phyloP scores from a whole-genome alignment of 2,888 invertebrate species.

The Ceratothoa steindachneri region DNA sequence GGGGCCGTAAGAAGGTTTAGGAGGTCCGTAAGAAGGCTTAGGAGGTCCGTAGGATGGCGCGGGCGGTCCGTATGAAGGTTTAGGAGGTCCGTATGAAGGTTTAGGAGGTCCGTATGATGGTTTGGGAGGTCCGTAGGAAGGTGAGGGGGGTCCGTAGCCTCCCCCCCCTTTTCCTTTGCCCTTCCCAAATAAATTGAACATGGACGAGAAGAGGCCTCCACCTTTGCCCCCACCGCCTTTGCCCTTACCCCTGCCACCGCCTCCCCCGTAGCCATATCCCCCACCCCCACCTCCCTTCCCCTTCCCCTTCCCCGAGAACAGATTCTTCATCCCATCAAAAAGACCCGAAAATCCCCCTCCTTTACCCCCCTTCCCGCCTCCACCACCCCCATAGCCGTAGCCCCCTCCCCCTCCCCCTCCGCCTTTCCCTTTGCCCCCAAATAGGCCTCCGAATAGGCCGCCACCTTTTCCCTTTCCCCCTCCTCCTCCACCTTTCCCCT shows the following conservation, averaged over 20 bases:
- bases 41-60: background rate
- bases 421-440: conserved; percentile 1
- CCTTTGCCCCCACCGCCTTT: background rate
- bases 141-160: background rate
- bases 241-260: background rate
- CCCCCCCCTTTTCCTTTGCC: background rate
- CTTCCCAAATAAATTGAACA: background rate
- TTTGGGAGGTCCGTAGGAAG: background rate
- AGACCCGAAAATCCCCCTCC: background rate
- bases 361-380: background rate
- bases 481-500: conserved; percentile 13
- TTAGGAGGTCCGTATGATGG: background rate
- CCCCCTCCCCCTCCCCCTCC: conserved; percentile 1
- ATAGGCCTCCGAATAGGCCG: background rate
- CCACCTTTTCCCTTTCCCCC: conserved; percentile 1
- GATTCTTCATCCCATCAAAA: background rate
- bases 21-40: background rate
- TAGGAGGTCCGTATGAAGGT: background rate
- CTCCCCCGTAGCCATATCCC: background rate
- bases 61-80: background rate
- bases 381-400: background rate
- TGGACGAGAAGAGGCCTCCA: background rate
- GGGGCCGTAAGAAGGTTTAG: background rate
- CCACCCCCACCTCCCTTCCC: background rate
- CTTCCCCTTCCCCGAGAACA: background rate